Evolutionary conservation across 2,113 vertebrate genomes (phyloP).

Genomic region (Natator depressus): DNA sequence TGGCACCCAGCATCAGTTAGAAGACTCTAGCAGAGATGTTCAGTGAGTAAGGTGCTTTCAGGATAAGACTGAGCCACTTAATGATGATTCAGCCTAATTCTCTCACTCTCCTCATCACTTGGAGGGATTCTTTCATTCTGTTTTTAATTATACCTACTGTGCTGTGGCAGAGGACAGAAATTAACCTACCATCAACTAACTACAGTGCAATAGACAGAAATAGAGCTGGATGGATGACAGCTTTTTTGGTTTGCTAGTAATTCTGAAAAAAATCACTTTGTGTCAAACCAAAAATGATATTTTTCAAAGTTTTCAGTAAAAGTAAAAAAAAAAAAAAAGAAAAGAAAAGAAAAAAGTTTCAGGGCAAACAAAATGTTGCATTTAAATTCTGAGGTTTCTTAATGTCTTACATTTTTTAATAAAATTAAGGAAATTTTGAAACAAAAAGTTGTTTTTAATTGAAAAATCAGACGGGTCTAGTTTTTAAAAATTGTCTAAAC

Average conservation of each 20-base stretch:
- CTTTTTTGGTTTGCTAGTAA: neutral
- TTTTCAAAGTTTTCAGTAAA: neutral
- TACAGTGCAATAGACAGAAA: neutral
- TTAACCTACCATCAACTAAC: neutral
- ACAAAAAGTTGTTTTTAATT: neutral
- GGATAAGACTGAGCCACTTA: neutral
- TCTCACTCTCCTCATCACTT: neutral
- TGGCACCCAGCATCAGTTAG: neutral
- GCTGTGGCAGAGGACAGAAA: neutral
- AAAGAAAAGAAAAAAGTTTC: no score
- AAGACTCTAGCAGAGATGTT: neutral
- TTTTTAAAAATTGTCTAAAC: neutral
- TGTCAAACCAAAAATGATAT: neutral
- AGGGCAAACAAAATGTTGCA: neutral
- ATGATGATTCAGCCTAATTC: fast-evolving
- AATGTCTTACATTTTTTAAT: neutral
- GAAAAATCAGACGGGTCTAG: neutral
- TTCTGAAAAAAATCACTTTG: neutral
- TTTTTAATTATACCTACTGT: neutral
- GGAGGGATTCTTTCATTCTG: neutral
- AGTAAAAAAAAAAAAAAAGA: neutral
- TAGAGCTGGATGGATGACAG: neutral
- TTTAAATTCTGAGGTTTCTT: neutral
- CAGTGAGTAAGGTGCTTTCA: neutral
- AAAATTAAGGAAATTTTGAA: neutral